Evolutionary conservation across 35 echinoderm and acorn worm species (phyloP).

Genomic region (Amphiura filiformis): DNA sequence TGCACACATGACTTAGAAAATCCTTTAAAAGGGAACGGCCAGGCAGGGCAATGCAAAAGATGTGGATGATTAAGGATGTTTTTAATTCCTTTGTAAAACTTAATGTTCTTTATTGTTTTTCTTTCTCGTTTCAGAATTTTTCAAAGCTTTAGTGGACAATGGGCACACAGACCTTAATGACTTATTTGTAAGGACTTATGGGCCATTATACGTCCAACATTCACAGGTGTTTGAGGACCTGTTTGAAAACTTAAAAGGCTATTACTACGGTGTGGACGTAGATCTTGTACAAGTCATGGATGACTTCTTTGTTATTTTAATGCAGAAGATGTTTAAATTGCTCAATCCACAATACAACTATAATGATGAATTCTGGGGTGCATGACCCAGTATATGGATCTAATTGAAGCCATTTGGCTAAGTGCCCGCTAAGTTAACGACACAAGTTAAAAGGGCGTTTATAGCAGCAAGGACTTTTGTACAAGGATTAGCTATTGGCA

Average conservation of each 20-base stretch:
- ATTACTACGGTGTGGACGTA: conserved; percentile 76
- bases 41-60: no score
- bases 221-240: conserved; percentile 70
- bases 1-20: no score
- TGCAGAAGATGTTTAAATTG: conserved; percentile 81
- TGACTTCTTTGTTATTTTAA: conserved; percentile 81
- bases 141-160: conserved; percentile 78
- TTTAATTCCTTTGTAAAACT: no score
- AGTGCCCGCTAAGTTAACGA: conserved; percentile 60
- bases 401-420: conserved; percentile 79
- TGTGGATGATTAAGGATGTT: no score
- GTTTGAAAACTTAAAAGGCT: conserved; percentile 64
- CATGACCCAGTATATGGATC: conserved; percentile 53
- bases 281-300: conserved; percentile 77
- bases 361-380: conserved; percentile 73
- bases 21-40: no score
- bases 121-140: conserved; percentile 73
- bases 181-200: conserved; percentile 90
- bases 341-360: conserved; percentile 68
- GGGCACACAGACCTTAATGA: conserved; percentile 70
- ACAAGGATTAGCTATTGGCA: conserved; percentile 74
- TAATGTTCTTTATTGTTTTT: background rate
- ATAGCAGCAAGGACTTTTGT: conserved; percentile 86
- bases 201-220: conserved; percentile 75
- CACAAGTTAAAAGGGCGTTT: conserved; percentile 64